phyloP scores from a whole-genome alignment of 2,888 invertebrate species.

The Nudaria mundana region DNA sequence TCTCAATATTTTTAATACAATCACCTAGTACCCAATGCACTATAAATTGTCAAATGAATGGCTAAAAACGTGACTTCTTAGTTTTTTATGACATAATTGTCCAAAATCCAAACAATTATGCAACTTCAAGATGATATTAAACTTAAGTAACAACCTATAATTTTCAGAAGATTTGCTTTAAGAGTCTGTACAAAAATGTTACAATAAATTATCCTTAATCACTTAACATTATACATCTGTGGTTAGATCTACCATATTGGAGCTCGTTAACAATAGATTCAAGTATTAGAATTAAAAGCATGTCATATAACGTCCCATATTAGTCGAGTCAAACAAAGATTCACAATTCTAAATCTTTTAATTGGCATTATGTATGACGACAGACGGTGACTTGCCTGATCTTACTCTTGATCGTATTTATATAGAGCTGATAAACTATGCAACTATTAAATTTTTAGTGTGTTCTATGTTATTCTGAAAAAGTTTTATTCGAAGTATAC shows the following conservation, averaged over 20 bases:
- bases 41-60: too few relatives aligned
- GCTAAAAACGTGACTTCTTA: too few relatives aligned
- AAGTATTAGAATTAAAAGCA: slow-evolving; percentile 29
- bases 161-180: too few relatives aligned
- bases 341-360: slow-evolving; percentile 77
- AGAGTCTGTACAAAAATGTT: not conserved
- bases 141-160: too few relatives aligned
- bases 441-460: not conserved
- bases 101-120: too few relatives aligned
- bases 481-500: too few relatives aligned
- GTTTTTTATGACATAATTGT: too few relatives aligned
- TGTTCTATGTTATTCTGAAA: not conserved
- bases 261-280: slow-evolving; percentile 25
- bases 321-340: slow-evolving; percentile 76
- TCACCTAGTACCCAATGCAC: too few relatives aligned
- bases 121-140: too few relatives aligned
- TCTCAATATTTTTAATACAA: too few relatives aligned
- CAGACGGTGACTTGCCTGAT: slow-evolving; percentile 78
- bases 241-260: not conserved
- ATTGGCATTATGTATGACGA: slow-evolving; percentile 80
- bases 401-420: slow-evolving; percentile 54
- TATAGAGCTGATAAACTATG: slow-evolving; percentile 44
- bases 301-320: slow-evolving; percentile 57
- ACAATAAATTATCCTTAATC: not conserved
- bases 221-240: not conserved